phyloP scores from a whole-genome alignment of 2,113 vertebrate species.

The Eublepharis macularius region DNA sequence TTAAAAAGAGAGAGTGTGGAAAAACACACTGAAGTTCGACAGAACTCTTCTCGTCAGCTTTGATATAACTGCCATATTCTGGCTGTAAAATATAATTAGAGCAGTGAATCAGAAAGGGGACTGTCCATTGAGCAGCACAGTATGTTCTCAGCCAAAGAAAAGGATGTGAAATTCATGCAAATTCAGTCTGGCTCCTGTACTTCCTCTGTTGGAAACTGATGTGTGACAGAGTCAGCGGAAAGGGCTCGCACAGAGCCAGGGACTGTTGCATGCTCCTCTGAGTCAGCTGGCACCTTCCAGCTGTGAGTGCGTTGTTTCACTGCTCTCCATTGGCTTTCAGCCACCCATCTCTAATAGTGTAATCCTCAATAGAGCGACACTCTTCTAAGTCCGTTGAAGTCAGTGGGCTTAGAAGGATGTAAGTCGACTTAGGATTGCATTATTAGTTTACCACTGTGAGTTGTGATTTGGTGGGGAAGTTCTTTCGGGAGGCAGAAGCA shows the following conservation, averaged over 20 bases:
- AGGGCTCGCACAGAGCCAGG: slow-evolving; percentile 13
- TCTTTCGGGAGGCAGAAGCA: neutral
- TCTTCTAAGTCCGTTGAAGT: too few relatives aligned
- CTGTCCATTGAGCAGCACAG: slow-evolving; percentile 57
- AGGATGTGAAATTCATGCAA: slow-evolving; percentile 64
- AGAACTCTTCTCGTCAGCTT: slow-evolving; percentile 69
- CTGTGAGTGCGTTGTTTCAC: slow-evolving; percentile 7
- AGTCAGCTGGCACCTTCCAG: slow-evolving; percentile 21
- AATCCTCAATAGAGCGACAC: neutral
- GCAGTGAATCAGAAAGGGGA: slow-evolving; percentile 71
- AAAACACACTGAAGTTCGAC: slow-evolving; percentile 58
- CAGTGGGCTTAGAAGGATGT: too few relatives aligned
- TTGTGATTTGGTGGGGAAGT: neutral
- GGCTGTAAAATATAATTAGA: slow-evolving; percentile 70
- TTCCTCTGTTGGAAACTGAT: slow-evolving; percentile 60
- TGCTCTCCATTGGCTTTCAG: slow-evolving; percentile 19
- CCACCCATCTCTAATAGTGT: slow-evolving; percentile 1
- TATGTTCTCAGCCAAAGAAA: slow-evolving; percentile 61
- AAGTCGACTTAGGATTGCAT: too few relatives aligned
- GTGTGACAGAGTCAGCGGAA: slow-evolving; percentile 64
- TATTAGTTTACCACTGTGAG: neutral
- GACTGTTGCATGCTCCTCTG: slow-evolving; percentile 35
- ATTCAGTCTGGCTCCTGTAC: slow-evolving; percentile 48
- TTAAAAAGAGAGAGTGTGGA: slow-evolving; percentile 49
- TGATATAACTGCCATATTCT: slow-evolving; percentile 67